Evolutionary conservation across 2,888 invertebrate species (phyloP), one percentile per base, ranked within the genome.

Genomic region (Norana najaformis): DNA sequence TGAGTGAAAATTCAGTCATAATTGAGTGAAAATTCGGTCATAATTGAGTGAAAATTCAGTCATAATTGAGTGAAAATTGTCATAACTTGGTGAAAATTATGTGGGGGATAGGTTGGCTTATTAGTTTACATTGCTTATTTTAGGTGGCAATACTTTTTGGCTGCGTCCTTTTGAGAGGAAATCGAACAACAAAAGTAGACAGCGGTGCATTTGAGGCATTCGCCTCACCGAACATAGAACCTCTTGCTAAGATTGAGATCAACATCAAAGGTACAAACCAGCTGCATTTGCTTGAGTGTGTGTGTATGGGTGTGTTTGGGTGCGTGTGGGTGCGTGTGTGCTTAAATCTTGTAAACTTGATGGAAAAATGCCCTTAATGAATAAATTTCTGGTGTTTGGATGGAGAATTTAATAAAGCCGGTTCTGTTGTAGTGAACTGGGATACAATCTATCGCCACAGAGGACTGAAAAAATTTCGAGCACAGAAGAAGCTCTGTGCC

Each of bases 111-210:
- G 18, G 3, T 14, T 18, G 20, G 16, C 3, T 47, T 47, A 4
- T 3, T 47, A 18, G 14, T 8, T 34, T 37, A 2, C 35, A 20
- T 6, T 4, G 11, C 4, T 89, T 47, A 39, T 23, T 82, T 23
- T 91, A 95, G 95, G 95, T 95, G 18, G 93, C 97, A 69, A 96
- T 99, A 23, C 97, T 97, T 94, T 99, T 99, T 94, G 97, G 97
- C 53, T 97, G 97, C 93, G 97, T 97, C 89, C 96, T 99, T 4
- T 96, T 97, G 94, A 96, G 99, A 89, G 99, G 99, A 1, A 99
- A 99, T 95, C 95, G 98, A 91, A 97, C 97, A 0, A 96, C 96
- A 30, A 98, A 98, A 95, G 95, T 96, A 14, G 97, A 95, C 92
- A 94, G 93, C n/a, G 92, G 92, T 4, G 93, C 93, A 37, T 93